Evolutionary conservation across 2,888 invertebrate species (phyloP).

Genomic region (Aporophyla nigra): DNA sequence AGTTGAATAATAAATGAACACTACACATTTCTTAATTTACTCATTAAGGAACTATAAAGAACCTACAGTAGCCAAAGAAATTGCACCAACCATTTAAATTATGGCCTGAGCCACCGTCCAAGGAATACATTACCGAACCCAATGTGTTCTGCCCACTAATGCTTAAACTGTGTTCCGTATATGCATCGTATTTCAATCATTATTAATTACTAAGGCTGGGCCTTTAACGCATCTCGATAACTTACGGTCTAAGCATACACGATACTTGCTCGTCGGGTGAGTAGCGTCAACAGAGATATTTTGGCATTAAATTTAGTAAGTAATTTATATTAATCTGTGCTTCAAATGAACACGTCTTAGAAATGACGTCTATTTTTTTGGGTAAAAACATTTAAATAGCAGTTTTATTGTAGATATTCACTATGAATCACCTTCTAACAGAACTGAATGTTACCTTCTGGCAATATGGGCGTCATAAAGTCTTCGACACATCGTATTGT

Average conservation of each 20-base stretch:
- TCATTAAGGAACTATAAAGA: neutral
- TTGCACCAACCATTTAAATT: conserved; percentile 34
- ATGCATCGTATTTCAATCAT: conserved; percentile 71
- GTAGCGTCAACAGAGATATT: conserved; percentile 68
- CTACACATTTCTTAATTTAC: neutral
- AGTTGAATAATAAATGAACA: neutral
- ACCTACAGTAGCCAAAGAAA: conserved; percentile 10
- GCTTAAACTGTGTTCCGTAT: conserved; percentile 67
- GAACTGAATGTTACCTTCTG: neutral
- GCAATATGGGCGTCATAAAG: neutral
- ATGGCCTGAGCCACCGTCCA: conserved; percentile 33
- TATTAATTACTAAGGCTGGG: conserved; percentile 69
- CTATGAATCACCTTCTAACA: neutral
- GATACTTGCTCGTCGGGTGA: conserved; percentile 59
- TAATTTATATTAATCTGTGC: neutral
- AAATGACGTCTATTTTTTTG: neutral
- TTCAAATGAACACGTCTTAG: neutral
- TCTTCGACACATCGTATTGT: conserved; percentile 1
- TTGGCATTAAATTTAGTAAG: conserved; percentile 15
- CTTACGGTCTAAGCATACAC: conserved; percentile 68
- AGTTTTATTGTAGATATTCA: neutral
- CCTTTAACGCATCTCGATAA: conserved; percentile 72
- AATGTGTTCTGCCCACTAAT: conserved; percentile 60
- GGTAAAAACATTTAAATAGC: neutral
- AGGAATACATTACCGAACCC: conserved; percentile 52